Conservation (phyloP, 2,113 vertebrate genomes). For the Sander vitreus region DNA sequence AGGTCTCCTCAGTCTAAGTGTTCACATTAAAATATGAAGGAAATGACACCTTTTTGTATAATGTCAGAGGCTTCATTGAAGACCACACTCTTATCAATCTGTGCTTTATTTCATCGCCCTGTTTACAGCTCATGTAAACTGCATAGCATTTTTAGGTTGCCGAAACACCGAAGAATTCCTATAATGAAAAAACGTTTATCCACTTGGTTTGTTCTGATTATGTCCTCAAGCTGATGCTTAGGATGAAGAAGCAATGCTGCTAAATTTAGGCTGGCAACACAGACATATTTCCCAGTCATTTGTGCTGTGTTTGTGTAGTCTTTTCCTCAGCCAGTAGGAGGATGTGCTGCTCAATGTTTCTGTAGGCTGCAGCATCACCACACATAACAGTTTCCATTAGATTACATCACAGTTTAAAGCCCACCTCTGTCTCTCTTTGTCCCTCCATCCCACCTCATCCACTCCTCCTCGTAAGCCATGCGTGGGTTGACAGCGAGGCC, state of each 20-base stretch:
- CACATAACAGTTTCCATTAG: constrained; percentile 58
- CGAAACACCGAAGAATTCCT: neutral
- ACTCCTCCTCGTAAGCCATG: constrained; percentile 42
- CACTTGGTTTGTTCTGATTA: neutral
- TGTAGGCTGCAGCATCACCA: constrained; percentile 42
- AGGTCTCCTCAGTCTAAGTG: neutral
- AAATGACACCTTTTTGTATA: neutral
- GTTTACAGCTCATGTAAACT: neutral
- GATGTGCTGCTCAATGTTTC: constrained; percentile 25
- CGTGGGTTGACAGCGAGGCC: constrained; percentile 60
- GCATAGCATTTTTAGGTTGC: neutral
- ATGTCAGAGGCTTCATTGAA: neutral
- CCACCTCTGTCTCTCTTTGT: constrained; percentile 31
- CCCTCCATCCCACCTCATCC: constrained; percentile 21
- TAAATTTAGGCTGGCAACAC: neutral
- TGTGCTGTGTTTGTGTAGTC: neutral
- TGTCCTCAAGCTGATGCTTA: neutral
- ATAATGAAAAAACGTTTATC: neutral
- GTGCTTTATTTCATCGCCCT: neutral
- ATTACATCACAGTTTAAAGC: constrained; percentile 74
- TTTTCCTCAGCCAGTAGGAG: constrained; percentile 58
- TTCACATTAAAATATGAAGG: neutral
- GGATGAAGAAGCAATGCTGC: neutral
- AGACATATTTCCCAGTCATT: neutral
- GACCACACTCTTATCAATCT: neutral